Evolutionary conservation across 1,140 invertebrate genomes (phyloP).

Genomic region (Parasteatoda tepidariorum): DNA sequence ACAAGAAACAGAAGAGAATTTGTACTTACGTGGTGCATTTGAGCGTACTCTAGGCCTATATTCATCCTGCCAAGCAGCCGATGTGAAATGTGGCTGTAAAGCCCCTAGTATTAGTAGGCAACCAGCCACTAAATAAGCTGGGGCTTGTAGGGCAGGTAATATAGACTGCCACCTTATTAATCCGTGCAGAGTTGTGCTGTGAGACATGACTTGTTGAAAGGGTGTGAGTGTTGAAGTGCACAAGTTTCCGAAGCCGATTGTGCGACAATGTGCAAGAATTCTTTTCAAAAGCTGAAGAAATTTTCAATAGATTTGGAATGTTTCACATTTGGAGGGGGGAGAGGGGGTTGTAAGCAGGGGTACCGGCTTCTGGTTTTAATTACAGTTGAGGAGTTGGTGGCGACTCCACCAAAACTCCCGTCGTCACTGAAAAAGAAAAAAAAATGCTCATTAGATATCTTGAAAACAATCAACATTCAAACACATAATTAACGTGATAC

Average conservation of each 20-base stretch:
- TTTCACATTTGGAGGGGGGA: neutral
- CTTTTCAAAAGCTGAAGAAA: neutral
- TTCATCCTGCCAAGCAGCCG: constrained; percentile 45
- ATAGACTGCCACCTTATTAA: neutral
- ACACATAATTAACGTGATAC: too few species aligned
- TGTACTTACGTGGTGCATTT: constrained; percentile 44
- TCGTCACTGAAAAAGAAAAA: neutral
- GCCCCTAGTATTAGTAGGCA: neutral
- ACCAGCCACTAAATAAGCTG: neutral
- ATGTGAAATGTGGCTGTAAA: neutral
- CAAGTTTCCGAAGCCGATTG: neutral
- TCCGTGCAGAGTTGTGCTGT: neutral
- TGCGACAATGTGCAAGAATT: neutral
- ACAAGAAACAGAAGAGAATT: neutral
- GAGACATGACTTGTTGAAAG: neutral
- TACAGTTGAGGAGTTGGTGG: neutral
- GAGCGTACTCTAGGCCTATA: constrained; percentile 34
- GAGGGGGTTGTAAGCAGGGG: neutral
- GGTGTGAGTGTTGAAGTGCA: neutral
- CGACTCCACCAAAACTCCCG: neutral
- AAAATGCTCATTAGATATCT: too few species aligned
- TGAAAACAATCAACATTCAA: too few species aligned
- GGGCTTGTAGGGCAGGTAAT: neutral
- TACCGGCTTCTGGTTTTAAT: neutral
- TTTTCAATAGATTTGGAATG: neutral